Evolutionary conservation across 2,888 invertebrate species (phyloP).

Genomic region (Villa cingulata): DNA sequence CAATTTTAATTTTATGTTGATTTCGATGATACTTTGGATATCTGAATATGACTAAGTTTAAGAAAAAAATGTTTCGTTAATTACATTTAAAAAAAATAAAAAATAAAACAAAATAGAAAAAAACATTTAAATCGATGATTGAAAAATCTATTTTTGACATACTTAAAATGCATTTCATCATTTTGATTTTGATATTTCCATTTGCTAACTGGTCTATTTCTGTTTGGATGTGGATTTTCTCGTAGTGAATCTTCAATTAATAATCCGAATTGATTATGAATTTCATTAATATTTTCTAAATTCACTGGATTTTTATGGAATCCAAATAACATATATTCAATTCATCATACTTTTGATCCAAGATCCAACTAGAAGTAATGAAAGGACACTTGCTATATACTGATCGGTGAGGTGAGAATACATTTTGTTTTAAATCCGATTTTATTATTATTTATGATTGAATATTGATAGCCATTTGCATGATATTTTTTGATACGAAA

Average conservation of each 20-base stretch:
- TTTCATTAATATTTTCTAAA: conserved; percentile 6
- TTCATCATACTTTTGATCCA: conserved; percentile 59
- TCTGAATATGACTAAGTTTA: background rate
- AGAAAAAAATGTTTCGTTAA: background rate
- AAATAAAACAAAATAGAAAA: background rate
- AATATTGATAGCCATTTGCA: conserved; percentile 7
- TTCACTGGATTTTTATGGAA: conserved; percentile 18
- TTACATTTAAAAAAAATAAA: background rate
- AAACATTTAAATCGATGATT: too few relatives aligned
- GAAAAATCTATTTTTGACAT: too few relatives aligned
- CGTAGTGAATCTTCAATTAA: conserved; percentile 27
- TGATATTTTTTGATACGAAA: conserved; percentile 4
- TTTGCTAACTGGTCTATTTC: conserved; percentile 15
- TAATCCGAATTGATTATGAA: conserved; percentile 26
- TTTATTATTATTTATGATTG: background rate
- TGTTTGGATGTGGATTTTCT: conserved; percentile 12
- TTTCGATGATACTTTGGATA: background rate
- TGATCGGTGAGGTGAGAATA: conserved; percentile 65
- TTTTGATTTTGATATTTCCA: conserved; percentile 20
- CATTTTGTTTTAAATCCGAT: conserved; percentile 35
- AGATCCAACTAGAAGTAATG: conserved; percentile 57
- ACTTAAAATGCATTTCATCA: background rate
- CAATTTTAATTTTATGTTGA: conserved; percentile 33
- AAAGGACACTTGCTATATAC: conserved; percentile 52
- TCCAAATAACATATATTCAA: conserved; percentile 46